Evolutionary conservation across 2,797 vertebrate species (phyloP), one percentile per base, ranked within the genome.

Genomic region (Glyptemys insculpta): DNA sequence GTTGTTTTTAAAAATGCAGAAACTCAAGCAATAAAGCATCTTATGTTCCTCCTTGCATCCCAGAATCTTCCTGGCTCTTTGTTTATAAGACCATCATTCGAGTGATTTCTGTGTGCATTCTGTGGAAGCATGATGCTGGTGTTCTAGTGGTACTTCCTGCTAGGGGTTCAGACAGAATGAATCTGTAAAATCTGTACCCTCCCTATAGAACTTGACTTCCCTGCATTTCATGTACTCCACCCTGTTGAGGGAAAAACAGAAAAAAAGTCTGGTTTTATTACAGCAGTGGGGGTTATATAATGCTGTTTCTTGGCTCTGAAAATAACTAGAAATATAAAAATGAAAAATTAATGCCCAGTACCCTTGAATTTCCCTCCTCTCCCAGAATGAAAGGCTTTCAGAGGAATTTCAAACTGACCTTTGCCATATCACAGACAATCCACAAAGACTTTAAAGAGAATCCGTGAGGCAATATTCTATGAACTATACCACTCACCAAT

Each of bases 261-360:
- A 87, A 93, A 94, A 52, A 88, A 34, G 90, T 27, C 50, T 27
- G 65, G 34, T 93, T 74, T 95, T 96, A 91, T 83, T 95, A 88
- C 49, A 86, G 88, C 87, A 86, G 79, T 12, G 0, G 82, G 21
- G 49, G 94, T 96, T 96, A 95, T 56, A 49, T 72, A 91, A 94
- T 83, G 19, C 83, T 90, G 80, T 79, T 89, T 90, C 80, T 92
- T 81, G 90, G 52, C 62, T 95, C 94, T 92, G 85, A 94, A 96
- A 96, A 86, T 80, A 96, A 89, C 91, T 87, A 76, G 57, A 95
- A 96, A 84, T 49, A 78, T 87, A 34, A 83, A 87, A 83, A 79
- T 57, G 81, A 94, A 83, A 93, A 93, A 96, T 78, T 91, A 94
- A 94, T 91, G 52, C 53, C 53, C 23, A 65, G 44, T 68, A 88